phyloP scores from a whole-genome alignment of 2,113 vertebrate species.

The Peromyscus leucopus region DNA sequence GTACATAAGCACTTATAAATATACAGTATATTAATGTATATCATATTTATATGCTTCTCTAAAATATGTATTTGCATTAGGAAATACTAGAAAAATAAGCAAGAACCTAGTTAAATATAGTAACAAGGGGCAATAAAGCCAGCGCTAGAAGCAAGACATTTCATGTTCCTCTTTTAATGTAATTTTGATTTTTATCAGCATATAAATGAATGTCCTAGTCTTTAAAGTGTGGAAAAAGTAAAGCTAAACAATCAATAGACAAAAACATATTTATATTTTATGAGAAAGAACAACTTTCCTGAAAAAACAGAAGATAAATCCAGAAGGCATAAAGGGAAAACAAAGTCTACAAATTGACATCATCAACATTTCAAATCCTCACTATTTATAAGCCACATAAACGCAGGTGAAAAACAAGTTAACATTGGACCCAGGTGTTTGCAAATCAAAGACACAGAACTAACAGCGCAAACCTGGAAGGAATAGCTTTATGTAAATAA shows the following conservation, averaged over 20 bases:
- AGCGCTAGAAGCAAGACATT: neutral
- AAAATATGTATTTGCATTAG: neutral
- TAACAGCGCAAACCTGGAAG: neutral
- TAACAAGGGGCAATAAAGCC: neutral
- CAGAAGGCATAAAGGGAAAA: neutral
- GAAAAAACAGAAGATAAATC: neutral
- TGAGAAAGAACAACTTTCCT: neutral
- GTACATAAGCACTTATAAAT: neutral
- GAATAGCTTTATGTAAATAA: neutral
- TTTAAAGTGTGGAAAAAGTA: neutral
- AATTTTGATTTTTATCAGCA: neutral
- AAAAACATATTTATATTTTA: neutral
- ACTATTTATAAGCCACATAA: neutral
- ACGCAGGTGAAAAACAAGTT: neutral
- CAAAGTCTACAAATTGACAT: neutral
- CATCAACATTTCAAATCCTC: neutral
- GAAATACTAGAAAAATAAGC: conserved; percentile 6
- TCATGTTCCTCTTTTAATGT: neutral
- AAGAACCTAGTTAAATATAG: neutral
- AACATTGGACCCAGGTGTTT: neutral
- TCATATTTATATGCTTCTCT: neutral
- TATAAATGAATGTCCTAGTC: neutral
- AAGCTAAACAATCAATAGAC: neutral
- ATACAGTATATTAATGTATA: neutral
- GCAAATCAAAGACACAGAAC: neutral